Evolutionary conservation across 2,113 vertebrate genomes (phyloP), one percentile per base, ranked within the genome.

Genomic region (Tachysurus vachellii): DNA sequence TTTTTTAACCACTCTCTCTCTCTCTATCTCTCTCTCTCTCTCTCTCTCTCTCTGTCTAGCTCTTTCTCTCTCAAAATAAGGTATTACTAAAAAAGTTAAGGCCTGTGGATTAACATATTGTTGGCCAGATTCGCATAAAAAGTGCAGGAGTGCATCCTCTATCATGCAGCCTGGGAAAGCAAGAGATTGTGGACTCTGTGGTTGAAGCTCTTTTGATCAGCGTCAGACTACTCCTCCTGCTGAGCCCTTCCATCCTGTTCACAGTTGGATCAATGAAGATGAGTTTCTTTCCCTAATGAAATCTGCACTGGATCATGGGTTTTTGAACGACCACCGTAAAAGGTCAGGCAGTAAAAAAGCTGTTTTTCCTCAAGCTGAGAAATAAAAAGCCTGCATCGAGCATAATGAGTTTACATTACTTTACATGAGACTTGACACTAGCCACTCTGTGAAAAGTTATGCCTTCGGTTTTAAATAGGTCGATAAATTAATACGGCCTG

Each of bases 211-310:
- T 53, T 80, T 83, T 92, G 91, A 93, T 89, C 90, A 86, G 71
- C 13, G 87, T 64, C 21, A 19, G 62, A 70, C 86, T 91, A 89
- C 89, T 91, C 88, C 88, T 90, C 75, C 86, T 81, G 82, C 88
- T 89, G 76, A 88, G 83, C 88, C 54, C 82, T 84, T 68, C 85
- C 85, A 85, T 84, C 85, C 86, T 81, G 80, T 88, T 87, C 82
- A 90, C 91, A 89, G 93, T 92, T 88, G 92, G 91, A 95, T 95
- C 91, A 93, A 93, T 94, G 92, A 93, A 93, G 94, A 94, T 92
- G 90, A 91, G 88, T 93, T 94, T 92, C 89, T 92, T 89, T 86
- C 89, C 88, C 79, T 90, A 92, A 93, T 93, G 88, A 93, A 93
- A 94, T 92, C 89, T 85, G 85, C 92, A 89, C 91, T 93, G 91